Percentiles rank a stretch among this genome's conserved stretches.
These are phyloP conservation scores for Melinopterus prodromus DNA, from an alignment of 2,888 invertebrate genomes.

Conservation along the genomic window DNA sequence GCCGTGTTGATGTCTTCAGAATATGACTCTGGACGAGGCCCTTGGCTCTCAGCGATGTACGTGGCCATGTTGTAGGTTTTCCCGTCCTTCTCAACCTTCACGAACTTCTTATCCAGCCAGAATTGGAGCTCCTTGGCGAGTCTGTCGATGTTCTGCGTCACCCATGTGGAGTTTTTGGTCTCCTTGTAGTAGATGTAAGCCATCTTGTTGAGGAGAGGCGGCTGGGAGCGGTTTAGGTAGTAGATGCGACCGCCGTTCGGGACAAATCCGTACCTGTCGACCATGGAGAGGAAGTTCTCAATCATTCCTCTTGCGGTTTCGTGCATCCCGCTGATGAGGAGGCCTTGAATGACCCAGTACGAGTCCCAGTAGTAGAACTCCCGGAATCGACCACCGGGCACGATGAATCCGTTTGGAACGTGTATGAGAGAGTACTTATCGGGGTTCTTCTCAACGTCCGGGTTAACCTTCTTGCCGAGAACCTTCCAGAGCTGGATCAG, in stretches of 20 bases:
- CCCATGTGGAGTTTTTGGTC: constrained; percentile 73
- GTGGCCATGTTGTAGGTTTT: constrained; percentile 65
- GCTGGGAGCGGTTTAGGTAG: constrained; percentile 75
- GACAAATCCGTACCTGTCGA: constrained; percentile 73
- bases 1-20: constrained; percentile 69
- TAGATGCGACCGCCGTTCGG: constrained; percentile 88
- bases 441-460: constrained; percentile 63
- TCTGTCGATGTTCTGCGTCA: constrained; percentile 64
- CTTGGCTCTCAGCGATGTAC: constrained; percentile 68
- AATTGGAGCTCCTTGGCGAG: constrained; percentile 72
- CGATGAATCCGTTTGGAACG: constrained; percentile 69
- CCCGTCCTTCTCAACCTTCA: constrained; percentile 63
- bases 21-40: constrained; percentile 79
- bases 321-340: constrained; percentile 79
- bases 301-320: constrained; percentile 76
- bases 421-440: constrained; percentile 56
- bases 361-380: constrained; percentile 90
- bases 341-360: constrained; percentile 85
- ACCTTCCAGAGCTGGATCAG: constrained; percentile 71
- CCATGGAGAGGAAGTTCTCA: constrained; percentile 75
- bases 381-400: constrained; percentile 75
- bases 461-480: constrained; percentile 69
- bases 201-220: constrained; percentile 78
- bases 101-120: constrained; percentile 64
- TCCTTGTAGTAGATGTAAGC: constrained; percentile 69